Evolutionary conservation across 1,140 invertebrate species (phyloP), one percentile per base, ranked within the genome.

Genomic region (Orchesella cincta): DNA sequence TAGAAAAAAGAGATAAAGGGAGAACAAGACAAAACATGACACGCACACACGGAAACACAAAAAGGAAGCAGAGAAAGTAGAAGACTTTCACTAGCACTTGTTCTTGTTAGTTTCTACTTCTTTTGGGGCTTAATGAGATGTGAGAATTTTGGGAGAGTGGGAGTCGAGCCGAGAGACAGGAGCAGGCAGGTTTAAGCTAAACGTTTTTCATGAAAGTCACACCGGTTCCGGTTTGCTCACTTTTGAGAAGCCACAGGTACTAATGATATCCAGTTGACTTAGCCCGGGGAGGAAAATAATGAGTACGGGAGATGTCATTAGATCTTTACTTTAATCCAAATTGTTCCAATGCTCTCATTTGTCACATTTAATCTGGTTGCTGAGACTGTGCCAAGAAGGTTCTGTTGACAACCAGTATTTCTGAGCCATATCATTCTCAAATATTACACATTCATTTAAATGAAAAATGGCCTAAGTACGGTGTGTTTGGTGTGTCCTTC

Each of bases 191-290:
- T 5, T 8, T 57, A n/a, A 26, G 23, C 23, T 57, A 23, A n/a
- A 57, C 23, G 52, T 57, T 57, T 8, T 18, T 57, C 3, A 57
- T n/a, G 52, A n/a, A 57, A 5, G 23, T 46, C 3, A 57, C 5
- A 23, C 12, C 8, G 3, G 52, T 18, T 18, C 52, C 14, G 8
- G 52, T 57, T n/a, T 57, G 52, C 52, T 57, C 52, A 57, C 52
- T 57, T 57, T 57, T 57, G 23, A 57, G 52, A 57, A 57, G 52
- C 52, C 52, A 57, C 52, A 57, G 52, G 52, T 57, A 57, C 23
- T 57, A 57, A 57, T 57, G 52, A 57, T 57, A 57, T 57, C 52
- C 52, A 57, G 52, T 57, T 57, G 52, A 57, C 3, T 57, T 57
- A 14, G 23, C 52, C 52, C 52, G 23, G 52, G 3, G 52, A 57